Conservation (phyloP, 2,797 vertebrate species). For the Hemitrygon akajei region DNA sequence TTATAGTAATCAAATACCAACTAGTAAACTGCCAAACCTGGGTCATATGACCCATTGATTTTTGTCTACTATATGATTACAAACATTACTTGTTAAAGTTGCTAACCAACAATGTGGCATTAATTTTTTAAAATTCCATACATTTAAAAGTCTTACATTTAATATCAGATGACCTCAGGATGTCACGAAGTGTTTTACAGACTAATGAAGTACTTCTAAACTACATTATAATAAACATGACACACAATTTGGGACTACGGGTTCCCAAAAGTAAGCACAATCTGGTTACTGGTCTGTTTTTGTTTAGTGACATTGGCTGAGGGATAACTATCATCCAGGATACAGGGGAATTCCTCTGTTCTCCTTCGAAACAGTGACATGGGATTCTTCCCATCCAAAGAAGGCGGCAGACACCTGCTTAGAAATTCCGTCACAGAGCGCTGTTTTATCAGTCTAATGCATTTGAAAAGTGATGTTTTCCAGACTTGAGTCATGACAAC, state of each 20-base stretch:
- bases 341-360: not conserved
- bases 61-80: not conserved
- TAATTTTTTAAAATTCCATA: not conserved
- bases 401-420: not conserved
- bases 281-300: not conserved
- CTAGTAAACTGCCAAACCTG: not conserved
- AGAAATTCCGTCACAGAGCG: no score
- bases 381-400: not conserved
- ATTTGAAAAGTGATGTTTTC: no score
- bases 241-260: not conserved
- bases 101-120: not conserved
- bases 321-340: not conserved
- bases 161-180: not conserved
- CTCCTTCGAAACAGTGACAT: not conserved
- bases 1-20: slow-evolving; percentile 1
- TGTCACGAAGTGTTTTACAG: not conserved
- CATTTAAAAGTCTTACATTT: not conserved
- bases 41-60: not conserved
- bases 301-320: not conserved
- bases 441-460: no score
- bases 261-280: not conserved
- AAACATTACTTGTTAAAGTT: not conserved
- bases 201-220: not conserved
- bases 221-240: not conserved
- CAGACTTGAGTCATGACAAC: no score